Base-by-base conservation (phyloP, 2,797 vertebrate genomes). In the Ctenopoma multispine region DNA sequence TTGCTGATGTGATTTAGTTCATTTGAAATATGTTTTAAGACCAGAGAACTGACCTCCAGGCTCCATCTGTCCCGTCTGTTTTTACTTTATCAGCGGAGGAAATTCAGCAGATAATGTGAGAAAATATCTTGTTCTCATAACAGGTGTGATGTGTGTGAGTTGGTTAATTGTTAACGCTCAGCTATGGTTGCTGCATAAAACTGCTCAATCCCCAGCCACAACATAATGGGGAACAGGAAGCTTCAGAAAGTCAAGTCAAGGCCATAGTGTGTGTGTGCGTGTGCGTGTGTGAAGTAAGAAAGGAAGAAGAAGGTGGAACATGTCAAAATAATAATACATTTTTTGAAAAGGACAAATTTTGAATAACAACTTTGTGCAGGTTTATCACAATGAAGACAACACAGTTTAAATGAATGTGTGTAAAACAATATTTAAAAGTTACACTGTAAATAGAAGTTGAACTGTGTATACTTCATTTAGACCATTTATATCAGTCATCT, bases 141-240 rank as follows among this genome's bases (percentile, higher is more conserved):
- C 67, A 77, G 47, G 50, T 67, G 21, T 65, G 10, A 17, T 27
- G 31, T 27, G 36, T 58, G 29, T 63, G 34, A 14, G n/a, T 31
- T 27, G 11, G 31, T 44, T 41, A 31, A 49, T 58, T 38, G 40
- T 48, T 55, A 20, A 36, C 23, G 49, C 36, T 15, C 11, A 5
- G 18, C 57, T 17, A 7, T 14, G 4, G 47, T 18, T 43, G 34
- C 10, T 57, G 27, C 40, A 7, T 2, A 53, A 18, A 53, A 23
- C 29, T 47, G 8, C 11, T 17, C 12, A 7, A 34, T 13, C 43
- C 17, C 13, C 36, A 72, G 72, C 7, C 68, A 75, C 55, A 72
- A 65, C 54, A 75, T 34, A 57, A 23, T 21, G 41, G 51, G 57
- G 60, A 56, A 51, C 49, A 54, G 62, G 44, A 74, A 41, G 41